Base-by-base conservation (phyloP, 2,797 vertebrate species). In the Todus mexicanus region DNA sequence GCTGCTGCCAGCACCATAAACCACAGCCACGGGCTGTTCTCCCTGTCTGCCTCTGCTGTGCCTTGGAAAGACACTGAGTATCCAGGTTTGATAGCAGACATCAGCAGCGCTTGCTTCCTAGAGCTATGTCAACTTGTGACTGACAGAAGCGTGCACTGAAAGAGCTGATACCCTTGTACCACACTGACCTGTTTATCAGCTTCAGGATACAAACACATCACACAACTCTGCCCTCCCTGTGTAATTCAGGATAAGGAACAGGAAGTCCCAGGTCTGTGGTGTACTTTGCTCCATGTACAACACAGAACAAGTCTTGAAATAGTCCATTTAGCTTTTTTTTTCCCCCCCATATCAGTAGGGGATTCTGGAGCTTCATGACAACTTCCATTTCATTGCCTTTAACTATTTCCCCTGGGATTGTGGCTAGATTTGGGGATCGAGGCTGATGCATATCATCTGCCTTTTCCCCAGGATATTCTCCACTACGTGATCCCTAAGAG, bases 181-280 rank as follows among this genome's bases (percentile, higher is more conserved):
- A 7, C 0, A 1, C 63, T 57, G 75, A 80, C 22, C 50, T 79
- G 53, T 27, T 80, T 29, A 29, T 20, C 59, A 50, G 42, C 42
- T 37, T 65, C 19, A 47, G 26, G 54, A 25, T 29, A 16, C 7
- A 20, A 29, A 11, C 68, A 66, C 15, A 31, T 25, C 50, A 21
- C 45, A 35, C 45, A 72, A 0, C 43, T 56, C 1, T 51, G 38
- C 38, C 45, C n/a, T 81, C 18, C n/a, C 1, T 0, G 15, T 43
- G 4, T n/a, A 73, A 78, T 23, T 63, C 47, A 61, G 66, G 23
- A 22, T n/a, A 59, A 71, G 9, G 35, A 80, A 47, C 21, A 61
- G 40, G 65, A 35, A 37, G 35, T 25, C 37, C 2, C 8, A 19
- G 29, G 51, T 22, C n/a, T 78, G 15, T 0, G 1, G 2, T 45